phyloP scores from a whole-genome alignment of 2,797 vertebrate genomes.

The Galaxias olidus region DNA sequence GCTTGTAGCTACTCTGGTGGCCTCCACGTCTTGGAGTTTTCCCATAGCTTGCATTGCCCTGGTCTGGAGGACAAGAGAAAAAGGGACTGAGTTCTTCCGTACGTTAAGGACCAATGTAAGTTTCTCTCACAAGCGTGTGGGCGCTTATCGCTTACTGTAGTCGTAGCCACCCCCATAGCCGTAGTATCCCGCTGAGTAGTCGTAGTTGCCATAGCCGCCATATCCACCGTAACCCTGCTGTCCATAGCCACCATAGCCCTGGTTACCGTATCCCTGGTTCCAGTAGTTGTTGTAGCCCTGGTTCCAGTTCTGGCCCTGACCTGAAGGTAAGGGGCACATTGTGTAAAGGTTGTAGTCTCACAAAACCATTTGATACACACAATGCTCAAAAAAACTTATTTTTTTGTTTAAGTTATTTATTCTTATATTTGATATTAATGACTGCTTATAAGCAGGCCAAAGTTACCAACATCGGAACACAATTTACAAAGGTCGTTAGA shows the following conservation, averaged over 20 bases:
- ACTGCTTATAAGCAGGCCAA: too few relatives aligned
- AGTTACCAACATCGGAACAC: too few relatives aligned
- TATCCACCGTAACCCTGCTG: constrained; percentile 98
- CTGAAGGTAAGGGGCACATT: too few relatives aligned
- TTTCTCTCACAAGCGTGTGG: too few relatives aligned
- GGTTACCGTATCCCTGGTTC: constrained; percentile 90
- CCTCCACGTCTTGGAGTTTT: constrained; percentile 99
- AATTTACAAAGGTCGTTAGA: too few relatives aligned
- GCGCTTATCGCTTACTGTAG: constrained; percentile 98
- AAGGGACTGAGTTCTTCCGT: constrained; percentile 78
- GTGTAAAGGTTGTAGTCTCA: too few relatives aligned
- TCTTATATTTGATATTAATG: too few relatives aligned
- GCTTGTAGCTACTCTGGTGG: constrained; percentile 99
- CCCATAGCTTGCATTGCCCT: constrained; percentile 99
- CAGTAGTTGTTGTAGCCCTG: constrained; percentile 96
- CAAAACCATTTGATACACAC: too few relatives aligned
- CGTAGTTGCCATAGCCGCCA: constrained; percentile 93
- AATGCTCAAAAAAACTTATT: too few relatives aligned
- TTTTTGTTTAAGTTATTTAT: too few relatives aligned
- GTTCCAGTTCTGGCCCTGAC: constrained; percentile 92
- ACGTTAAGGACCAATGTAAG: constrained; percentile 72
- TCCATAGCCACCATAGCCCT: constrained; percentile 87
- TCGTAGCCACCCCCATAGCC: constrained; percentile 84
- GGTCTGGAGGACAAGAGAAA: constrained; percentile 87
- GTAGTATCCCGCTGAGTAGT: constrained; percentile 86